Evolutionary conservation across 2,797 vertebrate genomes (phyloP), one percentile per base, ranked within the genome.

Genomic region (Neostethus bicornis): DNA sequence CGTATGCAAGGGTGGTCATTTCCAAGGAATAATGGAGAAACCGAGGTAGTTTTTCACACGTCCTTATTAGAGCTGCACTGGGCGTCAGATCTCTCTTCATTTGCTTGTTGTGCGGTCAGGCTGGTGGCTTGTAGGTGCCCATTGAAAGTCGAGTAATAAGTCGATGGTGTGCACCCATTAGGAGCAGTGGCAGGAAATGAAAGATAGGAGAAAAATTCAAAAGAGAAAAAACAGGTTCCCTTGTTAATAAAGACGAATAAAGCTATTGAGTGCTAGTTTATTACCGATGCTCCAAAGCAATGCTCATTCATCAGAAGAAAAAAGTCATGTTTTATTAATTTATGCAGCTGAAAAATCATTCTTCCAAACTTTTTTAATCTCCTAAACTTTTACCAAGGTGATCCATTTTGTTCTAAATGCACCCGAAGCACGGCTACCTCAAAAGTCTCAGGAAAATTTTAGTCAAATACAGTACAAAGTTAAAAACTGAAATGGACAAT

Each of bases 141-240:
- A 81, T 83, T 81, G 87, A 87, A 88, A 83, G 72, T 56, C 59
- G 63, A 78, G 79, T 88, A 90, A 91, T 85, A 84, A 86, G 81
- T 70, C 83, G 80, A 81, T 84, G 79, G 81, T 73, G 70, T 45
- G 11, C 1, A 16, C 38, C 81, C 73, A 79, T 91, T 89, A 86
- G 81, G 75, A 81, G 23, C 55, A n/a, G 4, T 61, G 79, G 82
- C 81, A 87, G 66, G 70, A 74, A 66, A 67, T 55, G 65, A 70
- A 56, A 34, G 65, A 70, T 56, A 34, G 57, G 52, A 46, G 16
- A 37, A 29, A 39, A 42, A 38, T 39, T 53, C 9, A 12, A 34
- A 45, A 29, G 23, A 39, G 35, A 63, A 35, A 41, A 60, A 52
- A 48, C 35, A 29, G 21, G 61, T 56, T 78, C 61, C 56, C 13